Evolutionary conservation across 2,888 invertebrate species (phyloP).

Genomic region (Neoitamus cyanurus): DNA sequence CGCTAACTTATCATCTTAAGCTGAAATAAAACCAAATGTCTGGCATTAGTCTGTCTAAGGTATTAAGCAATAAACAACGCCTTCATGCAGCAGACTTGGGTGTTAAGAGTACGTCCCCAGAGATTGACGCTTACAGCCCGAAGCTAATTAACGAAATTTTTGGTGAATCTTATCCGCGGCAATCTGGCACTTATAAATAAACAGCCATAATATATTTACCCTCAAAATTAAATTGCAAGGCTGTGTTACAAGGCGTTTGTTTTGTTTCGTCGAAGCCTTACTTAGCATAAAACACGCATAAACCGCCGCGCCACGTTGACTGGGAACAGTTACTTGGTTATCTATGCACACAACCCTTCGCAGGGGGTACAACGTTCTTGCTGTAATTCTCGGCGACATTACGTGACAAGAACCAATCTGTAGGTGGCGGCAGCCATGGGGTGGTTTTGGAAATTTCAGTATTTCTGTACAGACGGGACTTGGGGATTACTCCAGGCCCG

Average conservation of each 20-base stretch:
- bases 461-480: not conserved
- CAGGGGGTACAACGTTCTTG: not conserved
- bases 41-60: not conserved
- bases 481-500: not conserved
- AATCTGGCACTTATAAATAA: not conserved
- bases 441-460: not conserved
- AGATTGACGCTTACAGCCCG: not conserved
- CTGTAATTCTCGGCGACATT: not conserved
- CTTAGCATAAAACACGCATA: conserved; percentile 4
- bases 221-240: not conserved
- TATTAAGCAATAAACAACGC: not conserved
- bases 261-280: not conserved
- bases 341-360: not conserved
- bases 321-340: not conserved
- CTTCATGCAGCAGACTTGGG: not conserved
- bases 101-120: not conserved
- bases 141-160: not conserved
- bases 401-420: conserved; percentile 10
- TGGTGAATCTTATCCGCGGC: not conserved
- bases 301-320: not conserved
- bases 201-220: not conserved
- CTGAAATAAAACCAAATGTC: too few species aligned
- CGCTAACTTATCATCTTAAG: too few species aligned
- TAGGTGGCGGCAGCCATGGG: not conserved
- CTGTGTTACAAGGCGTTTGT: not conserved